Evolutionary conservation across 2,113 vertebrate species (phyloP).

Genomic region (Notechis scutatus): DNA sequence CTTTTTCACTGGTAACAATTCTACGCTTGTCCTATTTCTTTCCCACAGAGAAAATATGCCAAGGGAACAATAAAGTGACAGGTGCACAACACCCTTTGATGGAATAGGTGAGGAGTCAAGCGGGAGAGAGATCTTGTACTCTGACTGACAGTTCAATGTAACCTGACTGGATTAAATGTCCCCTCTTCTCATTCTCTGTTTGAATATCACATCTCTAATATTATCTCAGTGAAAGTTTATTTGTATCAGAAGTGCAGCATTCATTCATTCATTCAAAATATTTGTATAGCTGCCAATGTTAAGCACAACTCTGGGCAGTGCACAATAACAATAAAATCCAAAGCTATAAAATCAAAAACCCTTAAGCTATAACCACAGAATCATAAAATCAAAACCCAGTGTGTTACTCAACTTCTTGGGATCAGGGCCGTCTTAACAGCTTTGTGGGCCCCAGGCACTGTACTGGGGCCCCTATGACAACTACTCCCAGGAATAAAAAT

Average conservation of each 20-base stretch:
- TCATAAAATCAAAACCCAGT: background rate
- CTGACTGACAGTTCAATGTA: background rate
- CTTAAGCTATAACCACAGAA: background rate
- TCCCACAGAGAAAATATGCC: background rate
- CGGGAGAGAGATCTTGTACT: background rate
- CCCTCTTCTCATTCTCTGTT: background rate
- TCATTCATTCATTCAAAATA: background rate
- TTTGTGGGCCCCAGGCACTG: no score
- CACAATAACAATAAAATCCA: background rate
- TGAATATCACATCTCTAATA: background rate
- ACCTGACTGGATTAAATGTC: background rate
- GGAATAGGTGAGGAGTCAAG: background rate
- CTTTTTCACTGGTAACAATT: background rate
- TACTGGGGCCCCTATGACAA: no score
- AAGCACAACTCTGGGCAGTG: background rate
- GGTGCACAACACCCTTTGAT: background rate
- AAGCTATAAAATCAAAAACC: background rate
- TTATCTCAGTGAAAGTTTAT: background rate
- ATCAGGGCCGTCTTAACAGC: background rate
- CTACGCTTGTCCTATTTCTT: background rate
- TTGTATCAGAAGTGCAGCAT: background rate
- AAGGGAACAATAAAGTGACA: background rate
- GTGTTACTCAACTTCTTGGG: background rate
- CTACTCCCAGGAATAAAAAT: no score
- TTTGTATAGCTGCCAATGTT: background rate